Conservation (phyloP, 92 coral and sea anemone genomes). For the Pocillopora meandrina region DNA sequence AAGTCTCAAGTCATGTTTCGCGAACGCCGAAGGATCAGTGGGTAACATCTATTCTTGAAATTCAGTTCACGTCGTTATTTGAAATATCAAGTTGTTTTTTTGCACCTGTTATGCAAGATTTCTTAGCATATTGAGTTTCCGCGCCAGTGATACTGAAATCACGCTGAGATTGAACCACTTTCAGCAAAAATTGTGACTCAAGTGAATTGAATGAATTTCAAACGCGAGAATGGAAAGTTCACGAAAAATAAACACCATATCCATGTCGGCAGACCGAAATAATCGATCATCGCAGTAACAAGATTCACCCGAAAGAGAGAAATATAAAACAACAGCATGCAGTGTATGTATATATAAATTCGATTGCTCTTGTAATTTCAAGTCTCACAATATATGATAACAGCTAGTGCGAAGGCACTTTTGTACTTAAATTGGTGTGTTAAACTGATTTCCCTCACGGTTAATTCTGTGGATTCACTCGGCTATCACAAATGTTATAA, state of each 20-base stretch:
- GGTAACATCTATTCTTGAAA: too few relatives aligned
- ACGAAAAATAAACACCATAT: too few relatives aligned
- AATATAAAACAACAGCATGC: too few relatives aligned
- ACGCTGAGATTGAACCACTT: constrained; percentile 8
- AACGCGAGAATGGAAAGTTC: too few relatives aligned
- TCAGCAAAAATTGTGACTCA: neutral
- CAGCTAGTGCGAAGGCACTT: neutral
- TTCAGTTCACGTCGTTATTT: neutral
- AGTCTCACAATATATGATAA: neutral
- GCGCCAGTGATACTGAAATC: neutral
- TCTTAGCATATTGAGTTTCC: neutral
- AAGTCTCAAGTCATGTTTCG: neutral
- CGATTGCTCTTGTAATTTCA: too few relatives aligned
- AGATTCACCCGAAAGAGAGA: too few relatives aligned
- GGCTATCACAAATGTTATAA: neutral
- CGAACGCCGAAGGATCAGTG: neutral
- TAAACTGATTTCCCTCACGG: neutral
- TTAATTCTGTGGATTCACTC: neutral
- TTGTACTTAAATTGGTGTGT: neutral
- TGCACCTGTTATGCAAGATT: neutral
- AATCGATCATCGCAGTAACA: too few relatives aligned
- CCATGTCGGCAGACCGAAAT: too few relatives aligned
- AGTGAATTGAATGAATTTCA: too few relatives aligned
- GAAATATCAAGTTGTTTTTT: neutral
- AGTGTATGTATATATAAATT: too few relatives aligned